phyloP scores from a whole-genome alignment of 1,140 invertebrate genomes.

The Aethina tumida region DNA sequence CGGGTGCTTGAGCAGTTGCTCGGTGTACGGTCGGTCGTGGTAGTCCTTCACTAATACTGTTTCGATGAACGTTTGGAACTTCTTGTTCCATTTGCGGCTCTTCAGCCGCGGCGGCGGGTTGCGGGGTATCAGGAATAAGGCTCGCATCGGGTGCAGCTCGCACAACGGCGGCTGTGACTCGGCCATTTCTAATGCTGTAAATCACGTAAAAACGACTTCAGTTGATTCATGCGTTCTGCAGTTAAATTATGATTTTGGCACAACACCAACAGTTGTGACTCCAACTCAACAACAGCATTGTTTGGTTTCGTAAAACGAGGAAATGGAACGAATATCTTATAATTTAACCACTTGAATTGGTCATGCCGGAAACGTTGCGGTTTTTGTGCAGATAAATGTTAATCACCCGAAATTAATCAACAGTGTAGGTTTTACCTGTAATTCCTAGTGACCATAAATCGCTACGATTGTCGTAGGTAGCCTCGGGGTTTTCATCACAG shows the following conservation, averaged over 20 bases:
- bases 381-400: too few species aligned
- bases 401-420: too few species aligned
- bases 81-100: slow-evolving; percentile 97
- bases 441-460: slow-evolving; percentile 98
- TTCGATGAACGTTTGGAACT: slow-evolving; percentile 85
- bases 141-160: slow-evolving; percentile 99
- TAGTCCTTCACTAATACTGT: slow-evolving; percentile 94
- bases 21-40: slow-evolving; percentile 94
- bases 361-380: too few species aligned
- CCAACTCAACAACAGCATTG: too few species aligned
- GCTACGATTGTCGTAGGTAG: slow-evolving; percentile 98
- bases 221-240: too few species aligned
- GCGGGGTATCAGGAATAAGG: slow-evolving; percentile 34
- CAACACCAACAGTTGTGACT: too few species aligned
- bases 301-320: too few species aligned
- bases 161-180: slow-evolving; percentile 97
- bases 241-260: too few species aligned
- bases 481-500: slow-evolving; percentile 99
- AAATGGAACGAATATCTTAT: too few species aligned
- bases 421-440: too few species aligned
- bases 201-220: too few species aligned
- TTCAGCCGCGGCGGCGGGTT: slow-evolving; percentile 69
- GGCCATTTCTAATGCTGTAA: slow-evolving; percentile 98
- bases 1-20: slow-evolving; percentile 92
- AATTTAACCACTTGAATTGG: too few species aligned